Conservation (phyloP, 1,140 invertebrate genomes). For the Meloidogyne floridensis region DNA sequence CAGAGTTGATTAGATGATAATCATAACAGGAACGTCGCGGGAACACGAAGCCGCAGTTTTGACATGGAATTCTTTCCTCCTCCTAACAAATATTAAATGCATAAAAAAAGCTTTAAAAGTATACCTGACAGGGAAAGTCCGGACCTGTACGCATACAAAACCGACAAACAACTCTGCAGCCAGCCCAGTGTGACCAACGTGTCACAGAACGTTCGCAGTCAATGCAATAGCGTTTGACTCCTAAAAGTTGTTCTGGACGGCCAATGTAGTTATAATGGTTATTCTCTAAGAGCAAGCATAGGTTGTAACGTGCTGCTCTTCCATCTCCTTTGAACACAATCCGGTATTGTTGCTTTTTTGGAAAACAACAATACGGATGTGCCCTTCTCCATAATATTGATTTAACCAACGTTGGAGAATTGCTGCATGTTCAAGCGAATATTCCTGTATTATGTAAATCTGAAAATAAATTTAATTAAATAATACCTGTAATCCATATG, state of each 20-base stretch:
- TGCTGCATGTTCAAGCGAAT: neutral
- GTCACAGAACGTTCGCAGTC: too few species aligned
- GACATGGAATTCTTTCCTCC: too few species aligned
- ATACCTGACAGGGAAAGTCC: neutral
- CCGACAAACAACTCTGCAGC: neutral
- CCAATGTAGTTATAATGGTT: conserved; percentile 5
- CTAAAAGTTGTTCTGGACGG: neutral
- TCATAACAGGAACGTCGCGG: neutral
- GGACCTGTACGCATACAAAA: neutral
- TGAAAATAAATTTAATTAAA: too few species aligned
- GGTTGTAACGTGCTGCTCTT: neutral
- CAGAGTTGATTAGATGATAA: neutral
- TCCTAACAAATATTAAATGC: too few species aligned
- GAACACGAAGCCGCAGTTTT: too few species aligned
- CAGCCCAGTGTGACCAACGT: neutral
- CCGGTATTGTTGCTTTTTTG: too few species aligned
- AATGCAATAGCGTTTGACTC: too few species aligned
- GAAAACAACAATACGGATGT: too few species aligned
- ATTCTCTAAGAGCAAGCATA: neutral
- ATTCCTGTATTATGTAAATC: too few species aligned
- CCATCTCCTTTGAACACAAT: too few species aligned
- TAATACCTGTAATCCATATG: neutral
- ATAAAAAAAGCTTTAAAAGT: too few species aligned
- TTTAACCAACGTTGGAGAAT: too few species aligned
- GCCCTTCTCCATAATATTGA: neutral